Percentiles rank a stretch among this genome's conserved stretches.
These are phyloP conservation scores for Aix galericulata DNA, from an alignment of 2,113 vertebrate species.

Conservation along the genomic window DNA sequence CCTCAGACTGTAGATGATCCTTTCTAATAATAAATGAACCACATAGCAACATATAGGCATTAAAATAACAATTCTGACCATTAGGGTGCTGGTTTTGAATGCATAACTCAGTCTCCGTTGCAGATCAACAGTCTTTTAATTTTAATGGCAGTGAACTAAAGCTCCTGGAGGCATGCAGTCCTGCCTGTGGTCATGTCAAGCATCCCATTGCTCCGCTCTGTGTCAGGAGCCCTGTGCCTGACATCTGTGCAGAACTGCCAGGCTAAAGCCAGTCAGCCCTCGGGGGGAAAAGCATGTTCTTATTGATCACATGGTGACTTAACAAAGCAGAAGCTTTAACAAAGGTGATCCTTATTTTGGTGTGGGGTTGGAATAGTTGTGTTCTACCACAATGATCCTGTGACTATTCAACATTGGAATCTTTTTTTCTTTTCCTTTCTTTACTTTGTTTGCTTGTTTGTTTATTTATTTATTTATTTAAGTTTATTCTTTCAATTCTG, in stretches of 20 bases:
- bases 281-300: accelerated
- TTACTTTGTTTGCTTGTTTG: neutral
- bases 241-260: neutral
- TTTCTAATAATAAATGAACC: neutral
- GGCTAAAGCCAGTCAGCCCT: neutral
- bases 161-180: accelerated
- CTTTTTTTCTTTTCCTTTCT: neutral
- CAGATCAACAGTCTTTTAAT: neutral
- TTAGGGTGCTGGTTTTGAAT: neutral
- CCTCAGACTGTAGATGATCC: neutral
- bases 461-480: neutral
- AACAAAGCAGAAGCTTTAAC: neutral
- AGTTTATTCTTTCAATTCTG: neutral
- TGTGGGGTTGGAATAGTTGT: accelerated
- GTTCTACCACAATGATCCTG: neutral
- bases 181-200: neutral
- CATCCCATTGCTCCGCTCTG: neutral
- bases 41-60: neutral
- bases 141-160: neutral
- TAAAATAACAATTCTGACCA: neutral
- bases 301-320: accelerated
- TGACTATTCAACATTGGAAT: neutral
- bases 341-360: too few relatives aligned
- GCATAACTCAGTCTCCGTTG: neutral
- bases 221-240: accelerated